phyloP scores from a whole-genome alignment of 2,113 vertebrate genomes.

The Nanorana parkeri region DNA sequence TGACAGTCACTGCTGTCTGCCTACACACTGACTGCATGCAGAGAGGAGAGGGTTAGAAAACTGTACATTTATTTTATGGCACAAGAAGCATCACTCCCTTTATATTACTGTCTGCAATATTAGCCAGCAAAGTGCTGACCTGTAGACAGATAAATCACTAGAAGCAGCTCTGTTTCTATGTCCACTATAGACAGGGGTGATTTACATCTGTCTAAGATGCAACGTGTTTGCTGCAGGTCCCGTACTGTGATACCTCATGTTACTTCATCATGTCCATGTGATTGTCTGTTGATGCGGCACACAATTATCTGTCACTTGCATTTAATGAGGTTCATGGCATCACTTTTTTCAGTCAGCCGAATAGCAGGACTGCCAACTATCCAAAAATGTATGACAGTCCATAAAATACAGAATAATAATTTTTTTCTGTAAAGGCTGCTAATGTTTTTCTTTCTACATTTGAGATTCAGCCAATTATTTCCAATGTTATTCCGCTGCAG shows the following conservation, averaged over 20 bases:
- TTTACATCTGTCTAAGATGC: constrained; percentile 13
- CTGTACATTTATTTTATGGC: not conserved
- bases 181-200: not conserved
- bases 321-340: no score
- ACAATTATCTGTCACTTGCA: no score
- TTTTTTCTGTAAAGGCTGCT: not conserved
- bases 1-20: constrained; percentile 14
- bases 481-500: no score
- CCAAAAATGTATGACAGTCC: not conserved
- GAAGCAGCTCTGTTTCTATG: not conserved
- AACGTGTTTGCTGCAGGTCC: not conserved
- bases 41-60: no score
- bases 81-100: not conserved
- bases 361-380: no score
- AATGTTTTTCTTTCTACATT: no score
- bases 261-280: no score
- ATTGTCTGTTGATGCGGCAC: no score
- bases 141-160: constrained; percentile 1
- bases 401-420: not conserved
- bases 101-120: constrained; percentile 5
- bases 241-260: not conserved
- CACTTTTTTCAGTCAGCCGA: no score
- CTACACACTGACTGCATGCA: not conserved
- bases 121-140: constrained; percentile 2
- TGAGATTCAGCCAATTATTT: no score